phyloP scores from a whole-genome alignment of 2,888 invertebrate species.

The Tortrix viridana region DNA sequence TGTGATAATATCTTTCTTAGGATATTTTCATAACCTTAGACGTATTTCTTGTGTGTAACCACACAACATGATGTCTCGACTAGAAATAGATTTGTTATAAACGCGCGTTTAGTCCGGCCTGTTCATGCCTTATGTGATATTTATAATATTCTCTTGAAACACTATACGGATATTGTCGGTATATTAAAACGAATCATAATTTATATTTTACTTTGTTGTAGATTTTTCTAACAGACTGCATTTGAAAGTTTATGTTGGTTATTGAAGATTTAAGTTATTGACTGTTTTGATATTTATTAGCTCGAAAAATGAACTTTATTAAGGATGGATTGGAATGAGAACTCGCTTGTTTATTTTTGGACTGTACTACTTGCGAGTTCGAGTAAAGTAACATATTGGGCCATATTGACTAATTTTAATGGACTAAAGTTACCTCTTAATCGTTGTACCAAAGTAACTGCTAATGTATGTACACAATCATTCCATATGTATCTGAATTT shows the following conservation, averaged over 20 bases:
- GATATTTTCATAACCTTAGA: too few species aligned
- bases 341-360: constrained; percentile 16
- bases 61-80: too few species aligned
- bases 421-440: constrained; percentile 45
- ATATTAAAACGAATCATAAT: constrained; percentile 38
- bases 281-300: constrained; percentile 38
- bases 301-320: constrained; percentile 31
- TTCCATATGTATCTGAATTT: constrained; percentile 72
- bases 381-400: constrained; percentile 7
- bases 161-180: constrained; percentile 23
- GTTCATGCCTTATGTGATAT: constrained; percentile 16
- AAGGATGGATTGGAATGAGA: constrained; percentile 5
- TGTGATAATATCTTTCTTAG: too few species aligned
- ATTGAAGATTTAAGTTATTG: constrained; percentile 39
- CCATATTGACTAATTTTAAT: constrained; percentile 32
- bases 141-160: constrained; percentile 13
- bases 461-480: constrained; percentile 54
- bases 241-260: constrained; percentile 41
- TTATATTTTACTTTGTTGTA: constrained; percentile 37
- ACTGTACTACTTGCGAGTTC: background rate
- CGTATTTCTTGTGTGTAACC: too few species aligned
- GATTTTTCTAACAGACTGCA: constrained; percentile 40
- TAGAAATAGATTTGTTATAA: too few species aligned
- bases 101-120: too few species aligned
- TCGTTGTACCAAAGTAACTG: constrained; percentile 59